A percentile compares a stretch with the other conserved stretches of the same genome.
Conservation (phyloP, 1,140 invertebrate genomes). For the Callitettix versicolor region DNA sequence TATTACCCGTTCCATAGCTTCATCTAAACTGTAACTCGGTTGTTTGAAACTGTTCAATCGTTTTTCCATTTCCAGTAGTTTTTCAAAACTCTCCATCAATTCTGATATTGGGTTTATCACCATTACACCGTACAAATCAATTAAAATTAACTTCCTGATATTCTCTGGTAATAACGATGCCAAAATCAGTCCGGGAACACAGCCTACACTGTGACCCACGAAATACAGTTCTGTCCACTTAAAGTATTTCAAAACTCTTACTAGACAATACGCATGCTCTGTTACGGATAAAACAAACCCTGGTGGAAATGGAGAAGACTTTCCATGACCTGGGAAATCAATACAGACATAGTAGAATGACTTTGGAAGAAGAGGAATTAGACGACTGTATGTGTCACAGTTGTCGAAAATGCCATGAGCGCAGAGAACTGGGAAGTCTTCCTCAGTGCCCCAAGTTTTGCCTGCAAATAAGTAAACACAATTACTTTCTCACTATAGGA, state of each 20-base stretch:
- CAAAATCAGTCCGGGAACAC: slow-evolving; percentile 36
- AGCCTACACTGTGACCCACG: slow-evolving; percentile 53
- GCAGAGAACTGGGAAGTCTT: slow-evolving; percentile 40
- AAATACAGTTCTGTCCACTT: slow-evolving; percentile 41
- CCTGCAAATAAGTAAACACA: slow-evolving; percentile 33
- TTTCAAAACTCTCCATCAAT: slow-evolving; percentile 25
- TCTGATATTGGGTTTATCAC: slow-evolving; percentile 27
- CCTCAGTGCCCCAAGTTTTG: slow-evolving; percentile 49
- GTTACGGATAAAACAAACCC: slow-evolving; percentile 37
- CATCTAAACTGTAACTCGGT: slow-evolving; percentile 38
- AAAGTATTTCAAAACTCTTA: slow-evolving; percentile 43
- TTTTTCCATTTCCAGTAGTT: slow-evolving; percentile 13
- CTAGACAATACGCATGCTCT: slow-evolving; percentile 39
- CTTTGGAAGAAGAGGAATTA: slow-evolving; percentile 45
- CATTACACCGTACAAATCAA: slow-evolving; percentile 37
- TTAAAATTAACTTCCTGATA: slow-evolving; percentile 39
- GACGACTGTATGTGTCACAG: slow-evolving; percentile 47
- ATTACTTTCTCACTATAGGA: too few species aligned
- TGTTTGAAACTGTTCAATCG: slow-evolving; percentile 24
- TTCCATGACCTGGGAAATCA: slow-evolving; percentile 60
- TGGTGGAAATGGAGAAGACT: slow-evolving; percentile 45
- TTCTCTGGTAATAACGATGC: slow-evolving; percentile 38
- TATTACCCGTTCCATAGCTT: slow-evolving; percentile 37
- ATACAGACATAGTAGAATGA: slow-evolving; percentile 49
- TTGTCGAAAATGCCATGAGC: slow-evolving; percentile 55